Evolutionary conservation across 2,888 invertebrate genomes (phyloP), one percentile per base, ranked within the genome.

Genomic region (Chrysodeixis includens): DNA sequence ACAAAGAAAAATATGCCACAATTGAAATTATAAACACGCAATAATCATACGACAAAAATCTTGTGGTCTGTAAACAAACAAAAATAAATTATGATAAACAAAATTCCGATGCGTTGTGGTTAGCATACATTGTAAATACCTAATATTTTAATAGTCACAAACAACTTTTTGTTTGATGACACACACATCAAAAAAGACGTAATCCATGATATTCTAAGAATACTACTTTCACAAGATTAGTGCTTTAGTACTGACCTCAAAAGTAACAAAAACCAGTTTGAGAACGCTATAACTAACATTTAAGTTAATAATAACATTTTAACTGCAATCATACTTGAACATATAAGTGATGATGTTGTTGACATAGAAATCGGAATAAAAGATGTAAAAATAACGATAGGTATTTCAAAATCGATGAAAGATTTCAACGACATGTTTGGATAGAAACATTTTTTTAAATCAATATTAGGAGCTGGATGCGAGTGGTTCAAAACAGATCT

Each of bases 221-320:
- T 18, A 53, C 46, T 22, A 70, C 71, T 73, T 73, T 75, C 72
- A 54, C 20, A 9, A 46, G 3, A 56, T 62, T 22, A 46, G 30
- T 26, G 26, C 16, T 63, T 63, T n/a, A 14, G n/a, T 51, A 44
- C n/a, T 58, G 57, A 70, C 56, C 58, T 53, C 66, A 18, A 56
- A 30, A 49, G 58, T 7, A 8, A 40, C 55, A n/a, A 9, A 8
- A 32, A 60, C 70, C 56, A n/a, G 69, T 69, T 69, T 58, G 0
- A 12, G 22, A 56, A 20, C 9, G 16, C 12, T 58, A 40, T 12
- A 55, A 26, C 6, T 26, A 35, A 30, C 30, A 30, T 40, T 49
- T n/a, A 22, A 30, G 30, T n/a, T 14, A n/a, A 40, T 56, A 3
- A 22, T 12, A 10, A 55, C 14, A 56, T 22, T 32, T 3, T 18